Percentiles rank a stretch among this genome's conserved stretches.
Evolutionary conservation across 2,113 vertebrate genomes (phyloP).

Genomic region (Sebastes schlegelii): DNA sequence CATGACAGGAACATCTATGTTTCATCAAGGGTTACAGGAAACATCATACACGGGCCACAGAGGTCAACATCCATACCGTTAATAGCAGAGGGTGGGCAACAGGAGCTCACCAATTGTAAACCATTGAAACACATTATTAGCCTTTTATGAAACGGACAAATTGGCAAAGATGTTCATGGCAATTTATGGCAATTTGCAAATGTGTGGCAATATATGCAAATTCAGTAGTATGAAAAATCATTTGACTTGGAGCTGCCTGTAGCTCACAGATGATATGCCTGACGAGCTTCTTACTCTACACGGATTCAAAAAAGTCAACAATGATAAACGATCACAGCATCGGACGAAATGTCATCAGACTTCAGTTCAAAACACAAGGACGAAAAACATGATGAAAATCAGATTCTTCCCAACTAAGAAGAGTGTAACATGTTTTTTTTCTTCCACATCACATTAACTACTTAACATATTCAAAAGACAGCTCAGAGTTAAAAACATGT

Average conservation of each 20-base stretch:
- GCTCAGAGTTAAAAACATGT: constrained; percentile 46
- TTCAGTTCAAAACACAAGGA: constrained; percentile 64
- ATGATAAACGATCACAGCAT: constrained; percentile 69
- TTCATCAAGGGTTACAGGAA: constrained; percentile 78
- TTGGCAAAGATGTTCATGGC: constrained; percentile 55
- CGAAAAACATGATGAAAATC: constrained; percentile 47
- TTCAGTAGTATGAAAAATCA: constrained; percentile 61
- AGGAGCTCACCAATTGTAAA: constrained; percentile 80
- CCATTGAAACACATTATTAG: constrained; percentile 77
- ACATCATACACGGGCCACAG: constrained; percentile 79
- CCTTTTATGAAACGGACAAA: constrained; percentile 65
- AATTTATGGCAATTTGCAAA: constrained; percentile 67
- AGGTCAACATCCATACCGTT: constrained; percentile 82
- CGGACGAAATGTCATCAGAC: constrained; percentile 55
- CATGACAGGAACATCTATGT: constrained; percentile 80
- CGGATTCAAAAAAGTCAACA: constrained; percentile 49
- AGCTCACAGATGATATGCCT: constrained; percentile 59
- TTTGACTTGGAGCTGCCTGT: constrained; percentile 67
- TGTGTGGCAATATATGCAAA: constrained; percentile 60
- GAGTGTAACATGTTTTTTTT: constrained; percentile 29
- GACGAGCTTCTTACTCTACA: constrained; percentile 44
- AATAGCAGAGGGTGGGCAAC: constrained; percentile 77
- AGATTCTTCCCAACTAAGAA: constrained; percentile 10
- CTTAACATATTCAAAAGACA: constrained; percentile 26
- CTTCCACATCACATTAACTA: constrained; percentile 21